A percentile compares a stretch with the other conserved stretches of the same genome.
Conservation (phyloP, 1,140 invertebrate genomes). For the Sinella curviseta region DNA sequence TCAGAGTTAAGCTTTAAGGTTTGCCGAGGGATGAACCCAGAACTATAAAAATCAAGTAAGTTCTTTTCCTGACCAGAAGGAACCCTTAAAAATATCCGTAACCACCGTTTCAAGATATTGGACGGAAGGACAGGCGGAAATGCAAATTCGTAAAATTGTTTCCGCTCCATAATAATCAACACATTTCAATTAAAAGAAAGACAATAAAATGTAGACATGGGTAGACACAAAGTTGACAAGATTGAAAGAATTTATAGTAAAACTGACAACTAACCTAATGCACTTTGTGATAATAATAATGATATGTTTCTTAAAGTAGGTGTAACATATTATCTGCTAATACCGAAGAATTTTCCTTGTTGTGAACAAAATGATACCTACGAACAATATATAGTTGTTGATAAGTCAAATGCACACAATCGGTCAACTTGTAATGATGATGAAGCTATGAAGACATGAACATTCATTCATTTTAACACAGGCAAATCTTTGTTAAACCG, state of each 20-base stretch:
- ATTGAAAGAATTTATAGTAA: neutral
- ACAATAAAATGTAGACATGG: neutral
- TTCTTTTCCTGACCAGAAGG: too few relatives aligned
- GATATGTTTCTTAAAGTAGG: neutral
- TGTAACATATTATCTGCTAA: neutral
- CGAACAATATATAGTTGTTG: neutral
- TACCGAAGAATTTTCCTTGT: neutral
- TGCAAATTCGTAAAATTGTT: too few relatives aligned
- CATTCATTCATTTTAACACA: too few relatives aligned
- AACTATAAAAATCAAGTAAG: too few relatives aligned
- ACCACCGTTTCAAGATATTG: too few relatives aligned
- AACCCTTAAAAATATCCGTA: too few relatives aligned
- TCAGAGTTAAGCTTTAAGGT: too few relatives aligned
- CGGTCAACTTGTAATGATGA: neutral
- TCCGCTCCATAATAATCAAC: too few relatives aligned
- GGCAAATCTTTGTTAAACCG: too few relatives aligned
- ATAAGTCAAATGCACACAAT: neutral
- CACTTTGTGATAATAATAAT: neutral
- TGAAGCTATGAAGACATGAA: neutral
- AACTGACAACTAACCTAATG: neutral
- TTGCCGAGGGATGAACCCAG: too few relatives aligned
- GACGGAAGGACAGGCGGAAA: too few relatives aligned
- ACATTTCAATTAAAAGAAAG: neutral
- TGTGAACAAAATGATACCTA: neutral
- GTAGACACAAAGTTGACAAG: neutral